phyloP scores from a whole-genome alignment of 2,113 vertebrate genomes.

The Saccopteryx leptura region DNA sequence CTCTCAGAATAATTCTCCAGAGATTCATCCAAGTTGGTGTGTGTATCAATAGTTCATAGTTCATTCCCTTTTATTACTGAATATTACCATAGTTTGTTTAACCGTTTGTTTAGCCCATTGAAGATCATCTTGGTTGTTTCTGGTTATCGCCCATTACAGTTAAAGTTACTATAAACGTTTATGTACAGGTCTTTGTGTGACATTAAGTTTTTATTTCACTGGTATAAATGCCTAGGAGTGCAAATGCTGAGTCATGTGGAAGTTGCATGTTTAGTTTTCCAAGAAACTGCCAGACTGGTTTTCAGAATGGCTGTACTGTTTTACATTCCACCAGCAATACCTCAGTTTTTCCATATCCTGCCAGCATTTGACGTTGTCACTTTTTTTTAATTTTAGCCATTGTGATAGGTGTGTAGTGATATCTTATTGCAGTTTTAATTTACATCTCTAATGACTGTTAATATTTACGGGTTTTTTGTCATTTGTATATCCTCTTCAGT shows the following conservation, averaged over 20 bases:
- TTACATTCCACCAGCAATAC: not conserved
- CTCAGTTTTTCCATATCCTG: not conserved
- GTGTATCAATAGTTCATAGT: not conserved
- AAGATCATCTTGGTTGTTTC: not conserved
- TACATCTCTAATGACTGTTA: not conserved
- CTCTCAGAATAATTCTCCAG: not conserved
- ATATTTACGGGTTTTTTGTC: not conserved
- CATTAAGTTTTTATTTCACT: slow-evolving; percentile 44
- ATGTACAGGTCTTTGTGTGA: not conserved
- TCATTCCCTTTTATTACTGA: not conserved
- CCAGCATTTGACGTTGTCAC: not conserved
- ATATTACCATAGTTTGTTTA: not conserved
- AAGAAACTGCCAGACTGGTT: not conserved
- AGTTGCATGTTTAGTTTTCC: slow-evolving; percentile 35
- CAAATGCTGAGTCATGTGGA: not conserved
- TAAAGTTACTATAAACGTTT: slow-evolving; percentile 23
- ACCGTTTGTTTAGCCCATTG: not conserved
- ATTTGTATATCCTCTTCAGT: slow-evolving; percentile 17
- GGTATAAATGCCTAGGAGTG: not conserved
- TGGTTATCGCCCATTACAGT: not conserved
- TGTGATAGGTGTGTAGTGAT: not conserved
- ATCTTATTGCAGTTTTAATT: slow-evolving; percentile 14
- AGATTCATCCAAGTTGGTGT: not conserved
- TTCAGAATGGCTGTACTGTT: not conserved
- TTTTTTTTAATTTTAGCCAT: slow-evolving; percentile 35